Percentiles rank a stretch among this genome's conserved stretches.
Conservation (phyloP, 2,888 invertebrate species). For the Caradrina kadenii region DNA sequence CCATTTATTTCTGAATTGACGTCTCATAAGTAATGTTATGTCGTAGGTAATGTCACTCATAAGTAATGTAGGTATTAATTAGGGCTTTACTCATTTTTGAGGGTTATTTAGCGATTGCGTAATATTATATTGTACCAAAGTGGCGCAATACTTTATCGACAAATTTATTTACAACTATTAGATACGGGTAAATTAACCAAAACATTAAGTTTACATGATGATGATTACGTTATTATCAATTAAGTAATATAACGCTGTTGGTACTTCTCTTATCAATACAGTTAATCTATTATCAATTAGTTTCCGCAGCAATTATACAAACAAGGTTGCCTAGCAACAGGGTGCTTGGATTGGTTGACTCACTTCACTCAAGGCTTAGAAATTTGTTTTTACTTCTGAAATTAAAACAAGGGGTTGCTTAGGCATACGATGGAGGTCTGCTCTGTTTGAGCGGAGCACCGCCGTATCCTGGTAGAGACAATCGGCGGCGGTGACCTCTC, state of each 20-base stretch:
- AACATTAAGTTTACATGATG: constrained; percentile 7
- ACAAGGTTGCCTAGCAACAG: constrained; percentile 14
- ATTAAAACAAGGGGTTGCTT: too few species aligned
- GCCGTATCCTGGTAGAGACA: too few species aligned
- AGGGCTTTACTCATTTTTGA: neutral
- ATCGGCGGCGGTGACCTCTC: too few species aligned
- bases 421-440: too few species aligned
- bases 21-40: too few species aligned
- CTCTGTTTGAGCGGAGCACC: too few species aligned
- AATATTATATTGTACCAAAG: neutral
- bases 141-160: neutral
- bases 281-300: neutral
- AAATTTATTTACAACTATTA: neutral
- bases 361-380: neutral
- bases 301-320: constrained; percentile 2
- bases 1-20: too few species aligned
- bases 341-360: constrained; percentile 10
- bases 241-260: neutral
- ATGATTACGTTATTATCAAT: constrained; percentile 4
- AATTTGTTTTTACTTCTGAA: neutral
- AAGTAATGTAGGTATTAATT: neutral
- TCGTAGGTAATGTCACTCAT: too few species aligned
- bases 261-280: constrained; percentile 25
- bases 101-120: neutral
- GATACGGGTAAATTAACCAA: constrained; percentile 2